phyloP scores from a whole-genome alignment of 1,140 invertebrate species.

The Drosophila varians region DNA sequence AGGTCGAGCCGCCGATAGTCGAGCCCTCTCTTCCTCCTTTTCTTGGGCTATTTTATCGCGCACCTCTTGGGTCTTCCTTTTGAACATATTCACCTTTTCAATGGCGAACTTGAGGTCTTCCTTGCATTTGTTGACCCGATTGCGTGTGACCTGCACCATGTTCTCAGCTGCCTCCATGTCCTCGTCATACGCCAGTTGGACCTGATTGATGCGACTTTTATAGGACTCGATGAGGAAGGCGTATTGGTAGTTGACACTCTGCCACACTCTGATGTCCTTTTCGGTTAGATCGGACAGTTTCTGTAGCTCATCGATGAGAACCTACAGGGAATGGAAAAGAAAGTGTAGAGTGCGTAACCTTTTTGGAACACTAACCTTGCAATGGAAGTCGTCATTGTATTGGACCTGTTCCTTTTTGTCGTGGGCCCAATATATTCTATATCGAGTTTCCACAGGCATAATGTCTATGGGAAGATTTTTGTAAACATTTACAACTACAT shows the following conservation, averaged over 20 bases:
- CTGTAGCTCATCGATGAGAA: slow-evolving; percentile 20
- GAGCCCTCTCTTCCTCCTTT: background rate
- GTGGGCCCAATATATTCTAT: slow-evolving; percentile 38
- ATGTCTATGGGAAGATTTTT: slow-evolving; percentile 15
- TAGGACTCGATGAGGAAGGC: slow-evolving; percentile 2
- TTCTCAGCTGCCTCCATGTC: slow-evolving; percentile 20
- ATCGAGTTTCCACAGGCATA: slow-evolving; percentile 51
- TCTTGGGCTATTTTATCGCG: slow-evolving; percentile 2
- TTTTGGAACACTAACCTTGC: slow-evolving; percentile 5
- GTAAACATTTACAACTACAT: background rate
- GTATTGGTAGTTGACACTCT: slow-evolving; percentile 1
- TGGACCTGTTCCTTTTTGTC: slow-evolving; percentile 38
- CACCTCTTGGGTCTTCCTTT: slow-evolving; percentile 23
- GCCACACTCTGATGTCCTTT: slow-evolving; percentile 12
- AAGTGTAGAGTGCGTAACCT: too few species aligned
- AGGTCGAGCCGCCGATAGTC: background rate
- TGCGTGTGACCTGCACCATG: slow-evolving; percentile 11
- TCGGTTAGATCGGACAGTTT: background rate
- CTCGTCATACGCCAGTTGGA: slow-evolving; percentile 30
- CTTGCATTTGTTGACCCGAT: slow-evolving; percentile 30
- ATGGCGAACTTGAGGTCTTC: slow-evolving; percentile 31
- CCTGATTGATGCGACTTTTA: slow-evolving; percentile 13
- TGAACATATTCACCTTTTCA: slow-evolving; percentile 35
- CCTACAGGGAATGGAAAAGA: background rate
- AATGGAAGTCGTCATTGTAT: slow-evolving; percentile 2